Base-by-base conservation (phyloP, 2,113 vertebrate genomes). In the Silurus glanis region DNA sequence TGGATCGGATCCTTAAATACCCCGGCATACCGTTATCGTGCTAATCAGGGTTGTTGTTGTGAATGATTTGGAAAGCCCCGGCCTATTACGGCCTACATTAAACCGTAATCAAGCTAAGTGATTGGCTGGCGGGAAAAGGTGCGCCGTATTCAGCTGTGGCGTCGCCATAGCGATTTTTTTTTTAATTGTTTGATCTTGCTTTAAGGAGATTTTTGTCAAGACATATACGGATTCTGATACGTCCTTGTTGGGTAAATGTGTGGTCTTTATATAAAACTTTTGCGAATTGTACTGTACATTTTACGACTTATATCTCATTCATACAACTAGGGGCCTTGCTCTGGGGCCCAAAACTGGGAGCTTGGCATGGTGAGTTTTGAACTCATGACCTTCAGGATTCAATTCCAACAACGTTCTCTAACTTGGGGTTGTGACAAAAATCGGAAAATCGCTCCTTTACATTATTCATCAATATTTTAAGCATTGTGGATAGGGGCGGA, bases 1-100 rank as follows among this genome's bases (percentile, higher is more conserved):
- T 87, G 93, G 93, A 95, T 95, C 94, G 95, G 93, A 94, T 95
- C 92, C 92, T 94, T 94, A 93, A 95, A 95, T 92, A 94, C 92
- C 92, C 92, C 87, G 87, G 92, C 91, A 93, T 92, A 92, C 88
- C 89, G 92, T 94, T 93, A 94, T 93, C 92, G 93, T 92, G 90
- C 91, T 93, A 94, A 93, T 95, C 92, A 94, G 91, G 91, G 90
- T 93, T 94, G 91, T 91, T 92, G 93, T 92, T 91, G 88, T 91
- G 92, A 92, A 90, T 93, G 92, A 91, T 93, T 92, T 91, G 87
- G 87, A 92, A 84, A 92, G 83, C 86, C 91, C 59, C 74, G 88
- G 89, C 92, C 90, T 92, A 92, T 92, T 93, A 93, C 92, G 90
- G 91, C 91, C 92, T 89, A 92, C 93, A 93, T 93, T 93, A 91